Conservation (phyloP, 2,888 invertebrate species). For the Melangyna quadrimaculata region DNA sequence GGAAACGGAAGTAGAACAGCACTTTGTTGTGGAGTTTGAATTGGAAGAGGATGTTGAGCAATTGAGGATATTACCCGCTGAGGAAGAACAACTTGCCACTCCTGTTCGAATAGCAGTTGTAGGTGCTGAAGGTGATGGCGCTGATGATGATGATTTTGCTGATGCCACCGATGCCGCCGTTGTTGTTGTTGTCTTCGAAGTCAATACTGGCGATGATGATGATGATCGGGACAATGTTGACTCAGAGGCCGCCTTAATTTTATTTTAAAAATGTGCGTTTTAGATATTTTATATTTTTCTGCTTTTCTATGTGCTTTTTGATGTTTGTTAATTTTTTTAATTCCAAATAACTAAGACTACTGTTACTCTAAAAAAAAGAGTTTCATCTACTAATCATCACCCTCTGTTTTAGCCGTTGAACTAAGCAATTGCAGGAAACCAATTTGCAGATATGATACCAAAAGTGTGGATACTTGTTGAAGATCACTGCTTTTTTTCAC, state of each 20-base stretch:
- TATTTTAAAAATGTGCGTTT: slow-evolving; percentile 70
- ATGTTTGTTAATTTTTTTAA: slow-evolving; percentile 49
- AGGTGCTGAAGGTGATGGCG: slow-evolving; percentile 28
- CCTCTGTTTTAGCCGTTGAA: slow-evolving; percentile 5
- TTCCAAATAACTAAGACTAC: slow-evolving; percentile 62
- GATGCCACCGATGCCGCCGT: slow-evolving; percentile 9
- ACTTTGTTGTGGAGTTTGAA: slow-evolving; percentile 31
- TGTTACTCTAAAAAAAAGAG: slow-evolving; percentile 13
- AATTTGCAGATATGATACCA: slow-evolving; percentile 56
- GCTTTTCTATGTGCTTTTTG: slow-evolving; percentile 57
- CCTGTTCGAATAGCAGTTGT: slow-evolving; percentile 36
- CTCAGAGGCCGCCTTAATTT: slow-evolving; percentile 64
- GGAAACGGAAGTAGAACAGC: slow-evolving; percentile 62
- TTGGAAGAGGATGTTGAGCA: slow-evolving; percentile 36
- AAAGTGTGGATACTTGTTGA: slow-evolving; percentile 41
- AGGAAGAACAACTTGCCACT: slow-evolving; percentile 44
- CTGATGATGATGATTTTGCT: neutral
- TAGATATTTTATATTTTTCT: slow-evolving; percentile 52
- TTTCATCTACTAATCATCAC: slow-evolving; percentile 15
- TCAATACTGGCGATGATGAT: neutral
- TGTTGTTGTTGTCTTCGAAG: slow-evolving; percentile 1
- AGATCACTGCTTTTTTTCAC: slow-evolving; percentile 1
- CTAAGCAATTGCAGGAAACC: slow-evolving; percentile 46
- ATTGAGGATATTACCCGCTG: slow-evolving; percentile 47
- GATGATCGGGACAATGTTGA: slow-evolving; percentile 22